Base-by-base conservation (phyloP, 2,113 vertebrate genomes). In the Eublepharis macularius region DNA sequence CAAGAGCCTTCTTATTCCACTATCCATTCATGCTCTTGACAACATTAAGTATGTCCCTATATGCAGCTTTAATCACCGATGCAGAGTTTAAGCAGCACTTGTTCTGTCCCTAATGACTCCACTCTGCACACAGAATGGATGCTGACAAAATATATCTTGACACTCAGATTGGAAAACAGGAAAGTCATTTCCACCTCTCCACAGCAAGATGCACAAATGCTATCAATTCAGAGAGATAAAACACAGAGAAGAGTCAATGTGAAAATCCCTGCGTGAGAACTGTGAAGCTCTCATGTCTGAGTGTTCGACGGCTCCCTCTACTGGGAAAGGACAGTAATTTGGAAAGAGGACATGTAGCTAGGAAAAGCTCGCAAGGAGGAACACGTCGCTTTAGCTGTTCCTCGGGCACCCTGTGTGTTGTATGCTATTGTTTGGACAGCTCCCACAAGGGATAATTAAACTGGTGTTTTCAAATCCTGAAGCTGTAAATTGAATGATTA, bases 121-220 rank as follows among this genome's bases (percentile, higher is more conserved):
- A 66, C 86, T 82, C 51, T 83, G 91, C 92, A 89, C 87, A 90
- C 86, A 5, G 8, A 94, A 86, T 70, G 83, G 83, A 91, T 74
- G 85, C 90, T 95, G 93, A 93, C 92, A 95, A 95, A 95, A 95
- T 81, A 89, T 79, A 92, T 93, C 83, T 86, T 83, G 80, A 47
- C 49, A 66, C 21, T 84, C 0, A 0, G 66, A 41, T 41, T 39
- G 39, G 12, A 68, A 85, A 90, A 26, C 36, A 65, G 65, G 11
- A 39, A 45, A 81, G 79, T 36, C 76, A 12, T 72, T 73, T 66
- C 54, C 17, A 29, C 17, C 54, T 57, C 26, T 54, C 32, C 26
- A n/a, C 43, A 11, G 51, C 54, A 43, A 81, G 60, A 34, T 78
- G 60, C 6, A 36, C 36, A 74, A 49, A 17, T 1, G 16, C 0